A percentile compares a stretch with the other conserved stretches of the same genome.
Evolutionary conservation across 1,140 invertebrate species (phyloP).

Genomic region (Drosophila eugracilis): DNA sequence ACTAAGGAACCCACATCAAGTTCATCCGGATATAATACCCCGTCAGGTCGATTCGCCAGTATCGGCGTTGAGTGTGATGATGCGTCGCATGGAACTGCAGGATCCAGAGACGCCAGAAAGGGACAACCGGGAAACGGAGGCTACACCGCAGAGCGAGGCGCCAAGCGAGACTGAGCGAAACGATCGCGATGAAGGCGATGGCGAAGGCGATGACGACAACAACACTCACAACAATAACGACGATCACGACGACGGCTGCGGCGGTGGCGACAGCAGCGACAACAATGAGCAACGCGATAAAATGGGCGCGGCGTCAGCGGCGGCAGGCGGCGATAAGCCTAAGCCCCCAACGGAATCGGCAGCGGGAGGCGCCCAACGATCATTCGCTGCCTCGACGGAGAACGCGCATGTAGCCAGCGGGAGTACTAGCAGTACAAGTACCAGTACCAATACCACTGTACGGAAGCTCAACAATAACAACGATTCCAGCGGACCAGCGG

Average conservation of each 20-base stretch:
- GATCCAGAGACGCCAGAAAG: constrained; percentile 10
- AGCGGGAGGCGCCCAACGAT: constrained; percentile 62
- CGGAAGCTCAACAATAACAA: constrained; percentile 40
- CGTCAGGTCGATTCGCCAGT: constrained; percentile 61
- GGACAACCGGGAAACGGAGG: neutral
- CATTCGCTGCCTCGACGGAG: constrained; percentile 71
- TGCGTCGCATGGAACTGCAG: constrained; percentile 61
- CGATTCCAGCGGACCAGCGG: constrained; percentile 87
- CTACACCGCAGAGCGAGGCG: constrained; percentile 37
- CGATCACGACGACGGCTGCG: constrained; percentile 11
- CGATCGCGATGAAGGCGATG: constrained; percentile 20
- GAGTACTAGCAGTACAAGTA: constrained; percentile 59
- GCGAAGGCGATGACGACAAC: constrained; percentile 23
- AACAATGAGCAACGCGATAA: constrained; percentile 66
- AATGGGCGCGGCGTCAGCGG: constrained; percentile 74
- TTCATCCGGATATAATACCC: constrained; percentile 66
- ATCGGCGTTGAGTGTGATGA: constrained; percentile 34
- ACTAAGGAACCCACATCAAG: constrained; percentile 9
- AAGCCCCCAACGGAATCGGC: constrained; percentile 84
- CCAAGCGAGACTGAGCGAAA: constrained; percentile 40
- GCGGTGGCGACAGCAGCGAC: constrained; percentile 22
- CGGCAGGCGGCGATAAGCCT: constrained; percentile 87
- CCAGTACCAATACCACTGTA: constrained; percentile 16
- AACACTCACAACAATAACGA: constrained; percentile 15
- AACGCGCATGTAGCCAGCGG: constrained; percentile 66